Conservation (phyloP, 2,797 vertebrate genomes). For the Gorsachius magnificus region DNA sequence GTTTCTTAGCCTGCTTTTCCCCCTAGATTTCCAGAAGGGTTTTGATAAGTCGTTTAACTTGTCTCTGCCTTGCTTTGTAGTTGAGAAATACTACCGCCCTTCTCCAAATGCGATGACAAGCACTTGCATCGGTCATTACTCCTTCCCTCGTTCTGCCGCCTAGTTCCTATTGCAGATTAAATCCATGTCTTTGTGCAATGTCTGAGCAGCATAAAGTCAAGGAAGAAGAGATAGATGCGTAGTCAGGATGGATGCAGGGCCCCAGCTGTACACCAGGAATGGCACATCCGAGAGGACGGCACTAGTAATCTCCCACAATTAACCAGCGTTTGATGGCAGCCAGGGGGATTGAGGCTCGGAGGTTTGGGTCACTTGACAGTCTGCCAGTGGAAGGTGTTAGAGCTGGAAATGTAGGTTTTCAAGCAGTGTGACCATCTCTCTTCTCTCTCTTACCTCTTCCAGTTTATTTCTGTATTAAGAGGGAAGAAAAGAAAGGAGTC, state of each 20-base stretch:
- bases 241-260: background rate
- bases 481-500: conserved; percentile 73
- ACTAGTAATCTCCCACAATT: background rate
- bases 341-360: background rate
- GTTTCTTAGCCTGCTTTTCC: background rate
- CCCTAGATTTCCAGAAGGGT: background rate
- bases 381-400: background rate
- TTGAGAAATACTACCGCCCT: background rate
- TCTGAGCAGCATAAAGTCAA: background rate
- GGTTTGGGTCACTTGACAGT: background rate
- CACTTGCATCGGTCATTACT: background rate
- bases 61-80: background rate
- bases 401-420: background rate
- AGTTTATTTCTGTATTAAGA: conserved; percentile 87
- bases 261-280: background rate
- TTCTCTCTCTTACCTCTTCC: background rate
- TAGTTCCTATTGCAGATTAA: background rate
- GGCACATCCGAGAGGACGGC: background rate
- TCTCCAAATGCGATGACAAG: background rate
- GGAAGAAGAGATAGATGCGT: background rate
- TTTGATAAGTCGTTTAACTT: background rate
- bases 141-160: background rate
- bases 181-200: background rate
- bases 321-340: background rate
- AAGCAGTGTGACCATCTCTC: background rate